These are phyloP conservation scores for Eublepharis macularius DNA, from an alignment of 2,113 vertebrate genomes.

Conservation along the genomic window DNA sequence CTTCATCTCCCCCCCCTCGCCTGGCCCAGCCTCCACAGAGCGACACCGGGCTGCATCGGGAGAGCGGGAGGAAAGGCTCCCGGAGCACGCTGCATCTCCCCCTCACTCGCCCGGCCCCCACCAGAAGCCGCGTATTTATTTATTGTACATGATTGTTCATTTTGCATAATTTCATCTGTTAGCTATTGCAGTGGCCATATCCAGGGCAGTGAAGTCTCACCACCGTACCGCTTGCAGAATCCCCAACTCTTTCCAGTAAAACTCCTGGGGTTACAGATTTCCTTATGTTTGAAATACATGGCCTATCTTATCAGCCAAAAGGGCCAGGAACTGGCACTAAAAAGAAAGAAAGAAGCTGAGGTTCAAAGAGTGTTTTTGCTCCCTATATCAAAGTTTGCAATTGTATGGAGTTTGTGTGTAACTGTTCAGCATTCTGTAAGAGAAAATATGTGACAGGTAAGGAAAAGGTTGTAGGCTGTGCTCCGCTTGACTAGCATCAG, in stretches of 20 bases:
- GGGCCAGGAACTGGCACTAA: neutral
- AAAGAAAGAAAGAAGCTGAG: neutral
- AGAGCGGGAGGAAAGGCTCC: too few relatives aligned
- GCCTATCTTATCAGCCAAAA: neutral
- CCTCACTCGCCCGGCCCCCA: too few relatives aligned
- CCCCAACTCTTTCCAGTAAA: neutral
- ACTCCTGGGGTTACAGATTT: neutral
- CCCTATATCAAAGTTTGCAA: neutral
- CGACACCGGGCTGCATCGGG: too few relatives aligned
- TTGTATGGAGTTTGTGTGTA: neutral
- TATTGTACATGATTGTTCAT: too few relatives aligned
- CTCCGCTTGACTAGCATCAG: neutral
- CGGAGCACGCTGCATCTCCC: too few relatives aligned
- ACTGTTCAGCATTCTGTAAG: neutral
- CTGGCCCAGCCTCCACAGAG: too few relatives aligned
- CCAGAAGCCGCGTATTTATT: too few relatives aligned
- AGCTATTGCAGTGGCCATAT: neutral
- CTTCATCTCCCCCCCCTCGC: too few relatives aligned
- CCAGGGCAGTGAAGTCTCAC: neutral
- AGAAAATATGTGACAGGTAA: neutral
- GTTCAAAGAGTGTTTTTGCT: neutral
- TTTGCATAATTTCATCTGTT: neutral
- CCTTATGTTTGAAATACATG: neutral
- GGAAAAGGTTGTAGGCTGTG: neutral
- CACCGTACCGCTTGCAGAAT: neutral